These are phyloP conservation scores for Taxidea taxus DNA, from an alignment of 2,113 vertebrate species.

Conservation along the genomic window DNA sequence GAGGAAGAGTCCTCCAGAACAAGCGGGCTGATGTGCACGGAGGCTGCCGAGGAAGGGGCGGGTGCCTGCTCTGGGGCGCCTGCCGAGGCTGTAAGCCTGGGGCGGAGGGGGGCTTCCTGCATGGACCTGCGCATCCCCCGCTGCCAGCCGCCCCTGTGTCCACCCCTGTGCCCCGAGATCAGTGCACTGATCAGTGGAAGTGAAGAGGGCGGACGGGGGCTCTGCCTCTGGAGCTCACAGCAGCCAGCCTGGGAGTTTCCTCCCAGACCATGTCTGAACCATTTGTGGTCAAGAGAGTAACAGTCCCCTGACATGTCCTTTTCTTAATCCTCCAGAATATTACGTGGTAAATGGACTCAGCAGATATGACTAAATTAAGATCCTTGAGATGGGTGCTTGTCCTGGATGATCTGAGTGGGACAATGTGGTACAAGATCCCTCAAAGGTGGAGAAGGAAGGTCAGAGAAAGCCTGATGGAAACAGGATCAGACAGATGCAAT, in stretches of 20 bases:
- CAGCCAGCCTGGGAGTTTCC: background rate
- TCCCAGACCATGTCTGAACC: background rate
- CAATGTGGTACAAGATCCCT: rapidly evolving
- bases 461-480: background rate
- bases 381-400: too few relatives aligned
- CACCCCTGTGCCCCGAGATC: too few relatives aligned
- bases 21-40: rapidly evolving
- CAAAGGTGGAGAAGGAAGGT: background rate
- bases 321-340: background rate
- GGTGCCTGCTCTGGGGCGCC: rapidly evolving
- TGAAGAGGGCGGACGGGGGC: background rate
- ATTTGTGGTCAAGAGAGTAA: background rate
- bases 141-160: background rate
- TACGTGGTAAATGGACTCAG: too few relatives aligned
- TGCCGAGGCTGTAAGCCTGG: too few relatives aligned
- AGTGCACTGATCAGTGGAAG: background rate
- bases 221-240: background rate
- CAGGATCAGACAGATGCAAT: rapidly evolving
- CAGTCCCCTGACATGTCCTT: background rate
- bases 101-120: background rate
- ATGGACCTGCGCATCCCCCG: rapidly evolving
- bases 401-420: background rate
- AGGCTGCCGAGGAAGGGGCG: rapidly evolving
- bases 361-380: too few relatives aligned
- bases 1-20: background rate